Evolutionary conservation across 2,113 vertebrate genomes (phyloP).

Genomic region (Pogonocichla stellata): DNA sequence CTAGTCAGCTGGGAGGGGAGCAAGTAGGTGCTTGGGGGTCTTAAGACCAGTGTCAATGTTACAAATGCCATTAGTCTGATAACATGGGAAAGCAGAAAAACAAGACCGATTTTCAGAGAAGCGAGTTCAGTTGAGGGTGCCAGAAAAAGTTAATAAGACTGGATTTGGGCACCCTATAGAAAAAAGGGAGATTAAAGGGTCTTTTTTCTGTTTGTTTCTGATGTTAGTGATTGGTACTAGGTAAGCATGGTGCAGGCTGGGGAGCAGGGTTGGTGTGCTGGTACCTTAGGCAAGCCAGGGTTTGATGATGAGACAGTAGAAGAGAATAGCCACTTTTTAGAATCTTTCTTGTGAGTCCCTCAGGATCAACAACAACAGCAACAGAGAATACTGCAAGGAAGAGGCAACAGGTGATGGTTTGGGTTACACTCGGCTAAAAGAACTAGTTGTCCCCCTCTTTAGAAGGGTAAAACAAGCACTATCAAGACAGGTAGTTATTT

Average conservation of each 20-base stretch:
- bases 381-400: background rate
- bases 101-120: background rate
- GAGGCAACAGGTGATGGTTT: background rate
- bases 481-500: background rate
- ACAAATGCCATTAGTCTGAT: background rate
- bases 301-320: background rate
- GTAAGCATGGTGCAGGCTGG: background rate
- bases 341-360: background rate
- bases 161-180: background rate
- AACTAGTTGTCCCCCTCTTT: background rate
- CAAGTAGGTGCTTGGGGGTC: rapidly evolving
- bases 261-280: background rate
- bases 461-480: background rate
- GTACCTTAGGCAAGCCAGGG: background rate
- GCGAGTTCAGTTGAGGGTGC: background rate
- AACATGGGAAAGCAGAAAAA: background rate
- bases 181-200: background rate
- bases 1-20: background rate
- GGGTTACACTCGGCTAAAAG: background rate
- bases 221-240: background rate
- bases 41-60: rapidly evolving
- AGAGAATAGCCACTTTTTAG: background rate
- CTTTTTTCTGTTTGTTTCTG: background rate
- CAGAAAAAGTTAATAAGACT: background rate
- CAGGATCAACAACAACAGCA: background rate